Conservation (phyloP, 2,113 vertebrate species). For the Tiliqua scincoides region DNA sequence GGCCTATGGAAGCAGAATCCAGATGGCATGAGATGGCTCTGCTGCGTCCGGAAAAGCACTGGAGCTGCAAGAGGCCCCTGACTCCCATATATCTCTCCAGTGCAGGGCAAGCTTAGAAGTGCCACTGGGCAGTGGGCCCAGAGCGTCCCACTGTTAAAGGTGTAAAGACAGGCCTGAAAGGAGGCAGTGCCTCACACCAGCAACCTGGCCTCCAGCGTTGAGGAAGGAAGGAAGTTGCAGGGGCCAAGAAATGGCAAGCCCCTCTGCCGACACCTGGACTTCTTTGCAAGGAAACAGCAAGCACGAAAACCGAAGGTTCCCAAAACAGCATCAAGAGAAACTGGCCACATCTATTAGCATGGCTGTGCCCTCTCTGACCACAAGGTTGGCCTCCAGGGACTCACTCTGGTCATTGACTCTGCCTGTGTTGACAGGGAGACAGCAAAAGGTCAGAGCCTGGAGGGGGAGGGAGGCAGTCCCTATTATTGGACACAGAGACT, state of each 20-base stretch:
- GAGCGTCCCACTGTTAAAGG: too few species aligned
- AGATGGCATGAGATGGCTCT: too few species aligned
- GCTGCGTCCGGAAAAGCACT: too few species aligned
- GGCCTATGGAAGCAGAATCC: too few species aligned
- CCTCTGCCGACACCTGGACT: accelerated
- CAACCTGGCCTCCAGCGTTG: neutral
- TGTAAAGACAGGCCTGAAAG: too few species aligned
- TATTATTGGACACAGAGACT: neutral
- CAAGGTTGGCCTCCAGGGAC: constrained; percentile 58
- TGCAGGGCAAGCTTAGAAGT: too few species aligned
- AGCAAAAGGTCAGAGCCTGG: constrained; percentile 46
- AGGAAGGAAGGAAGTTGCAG: neutral
- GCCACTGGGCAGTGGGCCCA: too few species aligned
- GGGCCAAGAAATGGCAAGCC: neutral
- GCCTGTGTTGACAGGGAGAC: constrained; percentile 56
- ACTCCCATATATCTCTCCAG: too few species aligned
- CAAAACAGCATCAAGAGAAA: constrained; percentile 8
- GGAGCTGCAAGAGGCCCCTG: too few species aligned
- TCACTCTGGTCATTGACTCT: constrained; percentile 50
- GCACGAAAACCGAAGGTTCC: constrained; percentile 50
- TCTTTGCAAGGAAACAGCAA: constrained; percentile 19
- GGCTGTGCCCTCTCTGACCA: constrained; percentile 53
- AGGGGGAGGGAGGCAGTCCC: neutral
- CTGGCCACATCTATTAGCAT: constrained; percentile 62
- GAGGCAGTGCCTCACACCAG: neutral